These are phyloP conservation scores for Cryptops parisi DNA, from an alignment of 2,888 invertebrate genomes.

Conservation along the genomic window DNA sequence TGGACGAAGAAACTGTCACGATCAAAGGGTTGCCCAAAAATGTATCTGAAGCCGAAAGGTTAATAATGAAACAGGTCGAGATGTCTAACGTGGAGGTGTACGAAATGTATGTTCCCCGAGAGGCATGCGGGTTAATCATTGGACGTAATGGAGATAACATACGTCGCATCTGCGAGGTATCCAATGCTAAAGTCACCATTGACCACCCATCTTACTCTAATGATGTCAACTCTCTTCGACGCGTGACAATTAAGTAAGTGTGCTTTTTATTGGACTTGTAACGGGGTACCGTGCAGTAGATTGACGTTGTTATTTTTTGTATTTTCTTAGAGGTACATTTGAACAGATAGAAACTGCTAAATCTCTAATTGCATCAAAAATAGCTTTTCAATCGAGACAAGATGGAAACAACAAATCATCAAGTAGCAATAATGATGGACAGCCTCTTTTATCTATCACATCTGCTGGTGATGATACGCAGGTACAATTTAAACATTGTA, in stretches of 20 bases:
- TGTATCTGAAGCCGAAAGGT: constrained; percentile 53
- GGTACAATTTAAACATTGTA: too few species aligned
- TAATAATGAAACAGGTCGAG: constrained; percentile 50
- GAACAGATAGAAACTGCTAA: constrained; percentile 60
- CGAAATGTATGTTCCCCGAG: constrained; percentile 47
- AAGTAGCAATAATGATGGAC: too few species aligned
- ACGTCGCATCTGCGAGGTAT: constrained; percentile 50
- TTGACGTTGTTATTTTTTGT: neutral
- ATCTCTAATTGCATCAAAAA: constrained; percentile 52
- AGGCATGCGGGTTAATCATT: constrained; percentile 54
- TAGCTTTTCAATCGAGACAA: too few species aligned
- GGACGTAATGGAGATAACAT: constrained; percentile 58
- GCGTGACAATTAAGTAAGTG: neutral
- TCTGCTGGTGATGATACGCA: too few species aligned
- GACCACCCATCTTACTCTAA: neutral
- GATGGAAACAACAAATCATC: too few species aligned
- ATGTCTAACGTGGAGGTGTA: constrained; percentile 53
- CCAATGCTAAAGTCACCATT: constrained; percentile 44
- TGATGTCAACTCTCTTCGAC: neutral
- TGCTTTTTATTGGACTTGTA: too few species aligned
- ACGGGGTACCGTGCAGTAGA: too few species aligned
- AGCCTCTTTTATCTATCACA: too few species aligned
- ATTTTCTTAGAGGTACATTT: constrained; percentile 43
- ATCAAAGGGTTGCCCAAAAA: constrained; percentile 53
- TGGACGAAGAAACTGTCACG: constrained; percentile 46